A percentile compares a stretch with the other conserved stretches of the same genome.
phyloP scores from a whole-genome alignment of 2,888 invertebrate species.

The Malthinus flaveolus region DNA sequence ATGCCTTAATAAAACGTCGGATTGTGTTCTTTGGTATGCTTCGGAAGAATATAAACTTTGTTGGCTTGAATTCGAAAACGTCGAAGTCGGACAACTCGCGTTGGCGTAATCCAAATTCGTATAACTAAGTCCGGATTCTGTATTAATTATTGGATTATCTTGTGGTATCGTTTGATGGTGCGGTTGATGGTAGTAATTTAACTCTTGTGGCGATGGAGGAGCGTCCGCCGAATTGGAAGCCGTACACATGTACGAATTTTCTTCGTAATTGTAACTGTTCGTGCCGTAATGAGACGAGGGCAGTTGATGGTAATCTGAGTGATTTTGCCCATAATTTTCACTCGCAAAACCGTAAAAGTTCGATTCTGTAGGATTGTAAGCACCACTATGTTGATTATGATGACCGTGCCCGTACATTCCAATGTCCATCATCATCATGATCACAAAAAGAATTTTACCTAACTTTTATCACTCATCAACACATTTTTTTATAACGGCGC shows the following conservation, averaged over 20 bases:
- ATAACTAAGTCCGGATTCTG: constrained; percentile 85
- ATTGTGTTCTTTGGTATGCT: constrained; percentile 40
- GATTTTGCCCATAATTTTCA: constrained; percentile 47
- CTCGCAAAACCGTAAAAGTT: constrained; percentile 45
- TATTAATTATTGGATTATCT: constrained; percentile 71
- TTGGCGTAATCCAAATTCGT: constrained; percentile 82
- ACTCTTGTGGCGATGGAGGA: constrained; percentile 53
- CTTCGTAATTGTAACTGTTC: constrained; percentile 50
- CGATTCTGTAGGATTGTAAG: constrained; percentile 49
- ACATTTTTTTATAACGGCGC: background rate
- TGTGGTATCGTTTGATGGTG: constrained; percentile 50
- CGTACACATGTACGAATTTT: constrained; percentile 47
- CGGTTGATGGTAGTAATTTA: constrained; percentile 55
- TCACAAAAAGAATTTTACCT: constrained; percentile 26
- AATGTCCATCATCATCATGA: constrained; percentile 82
- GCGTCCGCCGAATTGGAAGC: constrained; percentile 47
- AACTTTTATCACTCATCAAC: constrained; percentile 3
- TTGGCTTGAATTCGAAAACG: constrained; percentile 42
- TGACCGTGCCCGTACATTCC: constrained; percentile 75
- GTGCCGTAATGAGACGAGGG: constrained; percentile 50
- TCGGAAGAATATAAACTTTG: constrained; percentile 45
- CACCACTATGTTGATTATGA: constrained; percentile 54
- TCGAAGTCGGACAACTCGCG: constrained; percentile 49
- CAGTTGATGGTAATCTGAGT: constrained; percentile 49
- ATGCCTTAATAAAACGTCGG: constrained; percentile 54